Evolutionary conservation across 2,797 vertebrate genomes (phyloP).

Genomic region (Sebastes kiyomatsui): DNA sequence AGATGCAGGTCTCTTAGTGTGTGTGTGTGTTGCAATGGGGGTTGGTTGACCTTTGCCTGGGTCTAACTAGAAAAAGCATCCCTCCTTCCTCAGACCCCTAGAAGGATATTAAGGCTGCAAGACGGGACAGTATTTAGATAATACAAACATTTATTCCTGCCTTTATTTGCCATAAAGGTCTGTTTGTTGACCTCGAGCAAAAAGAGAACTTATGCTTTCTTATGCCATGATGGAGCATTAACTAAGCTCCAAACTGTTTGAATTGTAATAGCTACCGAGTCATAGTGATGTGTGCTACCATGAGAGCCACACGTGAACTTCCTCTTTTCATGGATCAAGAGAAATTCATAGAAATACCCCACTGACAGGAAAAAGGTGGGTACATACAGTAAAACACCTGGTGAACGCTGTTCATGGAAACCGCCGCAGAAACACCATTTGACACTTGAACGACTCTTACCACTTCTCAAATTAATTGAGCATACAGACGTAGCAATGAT

Average conservation of each 20-base stretch:
- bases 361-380: conserved; percentile 67
- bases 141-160: conserved; percentile 42
- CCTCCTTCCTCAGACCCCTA: conserved; percentile 70
- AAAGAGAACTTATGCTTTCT: conserved; percentile 27
- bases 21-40: conserved; percentile 61
- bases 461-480: conserved; percentile 38
- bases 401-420: conserved; percentile 49
- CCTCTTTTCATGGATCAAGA: conserved; percentile 74
- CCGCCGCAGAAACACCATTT: conserved; percentile 17
- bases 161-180: conserved; percentile 20
- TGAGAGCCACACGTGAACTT: conserved; percentile 64
- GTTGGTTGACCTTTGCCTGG: conserved; percentile 80
- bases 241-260: conserved; percentile 16
- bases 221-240: conserved; percentile 22
- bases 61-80: conserved; percentile 72
- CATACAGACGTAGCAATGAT: background rate
- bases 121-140: conserved; percentile 60
- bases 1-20: conserved; percentile 79
- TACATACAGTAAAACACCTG: conserved; percentile 65
- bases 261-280: conserved; percentile 18
- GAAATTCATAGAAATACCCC: conserved; percentile 80
- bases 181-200: conserved; percentile 20
- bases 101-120: conserved; percentile 73
- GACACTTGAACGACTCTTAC: conserved; percentile 23
- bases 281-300: conserved; percentile 24